Percentiles rank a stretch among this genome's conserved stretches.
Evolutionary conservation across 1,140 invertebrate genomes (phyloP).

Genomic region (Aphis gossypii): DNA sequence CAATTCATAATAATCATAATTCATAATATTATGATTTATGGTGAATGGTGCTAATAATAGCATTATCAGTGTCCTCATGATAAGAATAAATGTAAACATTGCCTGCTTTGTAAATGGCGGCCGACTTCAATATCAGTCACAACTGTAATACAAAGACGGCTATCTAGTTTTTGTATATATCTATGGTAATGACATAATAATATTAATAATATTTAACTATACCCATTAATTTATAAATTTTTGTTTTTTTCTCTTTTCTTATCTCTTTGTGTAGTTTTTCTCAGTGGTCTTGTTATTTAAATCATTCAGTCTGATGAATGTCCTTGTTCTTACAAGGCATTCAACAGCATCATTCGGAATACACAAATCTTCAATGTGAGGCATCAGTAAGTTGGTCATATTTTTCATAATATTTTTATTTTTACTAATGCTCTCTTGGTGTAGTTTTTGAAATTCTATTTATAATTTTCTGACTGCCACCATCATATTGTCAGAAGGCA

Average conservation of each 20-base stretch:
- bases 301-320: conserved; percentile 25
- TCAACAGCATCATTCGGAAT: not conserved
- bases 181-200: too few relatives aligned
- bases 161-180: too few relatives aligned
- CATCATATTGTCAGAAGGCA: not conserved
- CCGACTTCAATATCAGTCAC: too few relatives aligned
- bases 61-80: too few relatives aligned
- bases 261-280: not conserved
- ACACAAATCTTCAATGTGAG: not conserved
- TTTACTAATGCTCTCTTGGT: not conserved
- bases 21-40: too few relatives aligned
- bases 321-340: conserved; percentile 23
- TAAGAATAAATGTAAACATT: too few relatives aligned
- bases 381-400: not conserved
- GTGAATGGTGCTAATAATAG: too few relatives aligned
- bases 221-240: not conserved
- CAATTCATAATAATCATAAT: too few relatives aligned
- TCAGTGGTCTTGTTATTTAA: not conserved
- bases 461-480: not conserved
- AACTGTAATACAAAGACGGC: too few relatives aligned
- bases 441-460: not conserved
- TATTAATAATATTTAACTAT: too few relatives aligned
- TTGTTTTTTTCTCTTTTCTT: not conserved
- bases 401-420: not conserved
- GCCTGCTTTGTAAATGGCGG: too few relatives aligned